These are phyloP conservation scores for Drosophila neonasuta DNA, from an alignment of 2,888 invertebrate genomes.

Conservation along the genomic window DNA sequence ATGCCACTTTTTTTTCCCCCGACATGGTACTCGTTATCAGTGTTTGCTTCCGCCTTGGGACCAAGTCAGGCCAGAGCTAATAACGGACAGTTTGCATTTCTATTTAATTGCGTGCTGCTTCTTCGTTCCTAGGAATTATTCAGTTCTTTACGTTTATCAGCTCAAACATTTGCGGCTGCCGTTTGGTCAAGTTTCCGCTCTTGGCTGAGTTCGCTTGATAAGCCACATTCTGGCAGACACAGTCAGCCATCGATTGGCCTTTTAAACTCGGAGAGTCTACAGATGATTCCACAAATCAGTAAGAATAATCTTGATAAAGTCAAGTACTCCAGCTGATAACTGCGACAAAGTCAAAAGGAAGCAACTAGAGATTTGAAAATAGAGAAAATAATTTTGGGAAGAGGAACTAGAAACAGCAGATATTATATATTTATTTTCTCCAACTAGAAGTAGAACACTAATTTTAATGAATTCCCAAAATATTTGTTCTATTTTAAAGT, in stretches of 20 bases:
- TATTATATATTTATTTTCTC: too few relatives aligned
- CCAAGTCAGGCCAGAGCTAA: conserved; percentile 24
- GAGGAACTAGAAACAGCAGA: too few relatives aligned
- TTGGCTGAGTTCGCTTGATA: conserved; percentile 37
- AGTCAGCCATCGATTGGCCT: conserved; percentile 5
- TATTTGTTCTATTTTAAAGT: too few relatives aligned
- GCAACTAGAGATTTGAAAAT: too few relatives aligned
- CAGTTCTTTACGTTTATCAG: conserved; percentile 40
- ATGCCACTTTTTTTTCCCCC: conserved; percentile 17
- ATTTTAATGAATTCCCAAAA: too few relatives aligned
- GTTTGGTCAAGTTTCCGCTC: conserved; percentile 44
- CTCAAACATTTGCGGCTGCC: conserved; percentile 29
- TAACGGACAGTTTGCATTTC: conserved; percentile 56
- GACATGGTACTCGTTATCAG: conserved; percentile 51
- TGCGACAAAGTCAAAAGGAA: too few relatives aligned
- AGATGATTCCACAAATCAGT: background rate
- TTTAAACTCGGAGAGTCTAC: background rate
- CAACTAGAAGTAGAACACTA: too few relatives aligned
- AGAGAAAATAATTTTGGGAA: too few relatives aligned
- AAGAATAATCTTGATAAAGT: background rate
- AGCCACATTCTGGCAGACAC: conserved; percentile 23
- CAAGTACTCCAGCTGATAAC: too few relatives aligned
- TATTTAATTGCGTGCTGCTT: conserved; percentile 39
- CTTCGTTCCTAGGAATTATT: conserved; percentile 22
- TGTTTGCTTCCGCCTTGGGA: conserved; percentile 66